Evolutionary conservation across 2,113 vertebrate species (phyloP).

Genomic region (Ascaphus truei): DNA sequence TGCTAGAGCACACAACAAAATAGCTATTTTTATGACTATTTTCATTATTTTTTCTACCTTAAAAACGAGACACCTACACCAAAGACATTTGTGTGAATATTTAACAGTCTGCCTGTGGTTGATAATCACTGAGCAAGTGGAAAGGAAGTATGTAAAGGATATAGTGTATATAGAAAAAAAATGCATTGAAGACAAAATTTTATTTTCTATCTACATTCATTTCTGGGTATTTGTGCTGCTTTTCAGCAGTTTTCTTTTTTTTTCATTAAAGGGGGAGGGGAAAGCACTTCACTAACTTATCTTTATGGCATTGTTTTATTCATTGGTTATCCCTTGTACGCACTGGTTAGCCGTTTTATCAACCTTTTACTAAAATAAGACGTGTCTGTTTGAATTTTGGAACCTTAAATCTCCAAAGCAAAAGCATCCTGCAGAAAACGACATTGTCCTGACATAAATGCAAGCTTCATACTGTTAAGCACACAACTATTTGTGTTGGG

Average conservation of each 20-base stretch:
- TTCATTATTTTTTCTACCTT: constrained; percentile 77
- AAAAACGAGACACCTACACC: constrained; percentile 79
- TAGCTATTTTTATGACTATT: constrained; percentile 77
- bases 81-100: constrained; percentile 81
- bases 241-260: not conserved
- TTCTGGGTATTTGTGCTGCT: constrained; percentile 34
- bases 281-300: constrained; percentile 27
- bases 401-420: no score
- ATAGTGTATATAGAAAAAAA: constrained; percentile 45
- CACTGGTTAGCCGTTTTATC: not conserved
- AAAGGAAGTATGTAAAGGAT: constrained; percentile 56
- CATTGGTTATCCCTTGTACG: not conserved
- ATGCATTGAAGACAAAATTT: constrained; percentile 48
- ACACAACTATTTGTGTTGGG: no score
- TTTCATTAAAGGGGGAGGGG: constrained; percentile 1
- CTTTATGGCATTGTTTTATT: constrained; percentile 2
- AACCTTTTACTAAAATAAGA: not conserved
- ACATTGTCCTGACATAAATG: not conserved
- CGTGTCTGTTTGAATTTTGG: not conserved
- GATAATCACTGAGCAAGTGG: constrained; percentile 53
- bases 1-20: constrained; percentile 74
- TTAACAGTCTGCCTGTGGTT: constrained; percentile 69
- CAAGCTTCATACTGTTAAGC: constrained; percentile 17
- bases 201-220: constrained; percentile 47
- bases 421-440: not conserved